Conservation (phyloP, 2,888 invertebrate genomes). For the Kuschelorhynchus macadamiae region DNA sequence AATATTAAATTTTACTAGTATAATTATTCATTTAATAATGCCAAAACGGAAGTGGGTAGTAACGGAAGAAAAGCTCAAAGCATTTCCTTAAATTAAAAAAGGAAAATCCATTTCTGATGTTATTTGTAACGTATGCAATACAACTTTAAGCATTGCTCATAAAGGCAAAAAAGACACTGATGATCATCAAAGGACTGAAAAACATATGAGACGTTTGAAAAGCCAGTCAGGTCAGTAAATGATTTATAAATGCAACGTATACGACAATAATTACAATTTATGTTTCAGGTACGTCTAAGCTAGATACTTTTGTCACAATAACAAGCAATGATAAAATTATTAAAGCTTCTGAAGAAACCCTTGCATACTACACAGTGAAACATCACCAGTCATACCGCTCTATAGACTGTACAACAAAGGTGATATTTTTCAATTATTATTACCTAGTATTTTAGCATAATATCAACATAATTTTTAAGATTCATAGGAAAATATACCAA, state of each 20-base stretch:
- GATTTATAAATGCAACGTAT: too few species aligned
- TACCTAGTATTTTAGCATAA: slow-evolving; percentile 1
- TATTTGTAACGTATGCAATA: slow-evolving; percentile 16
- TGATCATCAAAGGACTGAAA: background rate
- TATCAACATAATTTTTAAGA: slow-evolving; percentile 6
- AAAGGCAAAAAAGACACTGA: slow-evolving; percentile 7
- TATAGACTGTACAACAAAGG: slow-evolving; percentile 17
- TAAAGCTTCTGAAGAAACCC: slow-evolving; percentile 8
- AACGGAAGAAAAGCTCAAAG: too few species aligned
- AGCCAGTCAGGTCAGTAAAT: too few species aligned
- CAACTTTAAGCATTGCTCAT: slow-evolving; percentile 7
- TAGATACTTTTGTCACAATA: slow-evolving; percentile 8
- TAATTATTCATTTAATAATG: too few species aligned
- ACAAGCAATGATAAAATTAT: slow-evolving; percentile 9
- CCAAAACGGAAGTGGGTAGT: too few species aligned
- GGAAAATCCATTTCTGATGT: slow-evolving; percentile 1
- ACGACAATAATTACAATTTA: slow-evolving; percentile 1
- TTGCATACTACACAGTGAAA: slow-evolving; percentile 13
- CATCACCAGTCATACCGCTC: slow-evolving; percentile 15
- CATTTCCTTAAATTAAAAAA: too few species aligned
- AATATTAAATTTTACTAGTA: too few species aligned
- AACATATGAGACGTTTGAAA: too few species aligned
- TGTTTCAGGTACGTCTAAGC: slow-evolving; percentile 18
- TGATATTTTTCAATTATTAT: slow-evolving; percentile 2
- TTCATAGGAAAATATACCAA: slow-evolving; percentile 28